A percentile compares a stretch with the other conserved stretches of the same genome.
Conservation (phyloP, 2,113 vertebrate species). For the Eudyptes chrysolophus region DNA sequence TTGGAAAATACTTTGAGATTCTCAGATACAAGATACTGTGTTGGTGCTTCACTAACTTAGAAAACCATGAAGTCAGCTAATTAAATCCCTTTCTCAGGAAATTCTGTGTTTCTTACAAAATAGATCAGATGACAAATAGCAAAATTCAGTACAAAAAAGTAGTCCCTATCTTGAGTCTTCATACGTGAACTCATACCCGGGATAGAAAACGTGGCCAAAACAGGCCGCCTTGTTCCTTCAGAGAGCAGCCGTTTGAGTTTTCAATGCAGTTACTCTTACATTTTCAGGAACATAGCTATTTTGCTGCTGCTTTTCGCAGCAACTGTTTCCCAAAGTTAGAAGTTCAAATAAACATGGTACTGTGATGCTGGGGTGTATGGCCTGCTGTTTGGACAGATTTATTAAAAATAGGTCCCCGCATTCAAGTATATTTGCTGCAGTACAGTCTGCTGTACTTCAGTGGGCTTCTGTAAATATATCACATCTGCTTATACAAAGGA, state of each 20-base stretch:
- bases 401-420: neutral
- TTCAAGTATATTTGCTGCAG: neutral
- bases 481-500: neutral
- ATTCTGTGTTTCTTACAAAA: neutral
- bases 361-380: neutral
- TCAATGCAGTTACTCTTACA: neutral
- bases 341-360: neutral
- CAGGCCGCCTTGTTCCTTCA: neutral
- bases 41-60: neutral
- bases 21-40: neutral
- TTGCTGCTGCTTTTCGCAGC: neutral
- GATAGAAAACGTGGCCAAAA: neutral
- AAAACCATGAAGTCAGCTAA: neutral
- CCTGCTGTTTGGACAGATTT: neutral
- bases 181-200: neutral
- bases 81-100: neutral
- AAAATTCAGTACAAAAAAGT: neutral
- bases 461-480: neutral
- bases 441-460: neutral
- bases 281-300: neutral
- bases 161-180: neutral
- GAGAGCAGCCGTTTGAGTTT: neutral
- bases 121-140: neutral
- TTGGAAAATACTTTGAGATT: neutral
- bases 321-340: neutral